Base-by-base conservation (phyloP, 1,140 invertebrate genomes). In the Neuroterus valhalla region DNA sequence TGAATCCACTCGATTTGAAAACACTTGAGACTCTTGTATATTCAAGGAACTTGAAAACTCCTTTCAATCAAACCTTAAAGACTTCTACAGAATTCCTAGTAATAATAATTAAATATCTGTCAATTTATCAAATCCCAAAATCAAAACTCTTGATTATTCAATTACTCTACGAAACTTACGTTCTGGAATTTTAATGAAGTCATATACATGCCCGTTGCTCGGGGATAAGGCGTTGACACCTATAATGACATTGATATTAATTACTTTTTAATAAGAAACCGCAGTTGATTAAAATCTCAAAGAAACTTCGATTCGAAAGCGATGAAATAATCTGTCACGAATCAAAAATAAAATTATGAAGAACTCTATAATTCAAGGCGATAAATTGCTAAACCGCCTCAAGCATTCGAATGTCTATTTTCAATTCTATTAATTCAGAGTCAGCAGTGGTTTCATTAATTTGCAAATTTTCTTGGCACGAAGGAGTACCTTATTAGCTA, bases 111-210 rank as follows among this genome's bases (percentile, higher is more conserved):
- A 62, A 38, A 62, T 38, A 31, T 1, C 55, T 62, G 55, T 12
- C 52, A 26, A 14, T 14, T 2, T 62, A 62, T 62, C 26, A n/a
- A 62, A 62, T 62, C 31, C n/a, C 23, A 62, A 62, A 0, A 15
- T 26, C 11, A 62, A 31, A 31, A 31, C 31, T n/a, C 15, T 5
- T 26, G 21, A 62, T 62, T 62, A 31, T 62, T n/a, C 15, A 31
- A 31, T 62, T 55, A 14, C 3, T 23, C 23, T 8, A 14, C 23
- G 31, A 62, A 23, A 62, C 26, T 62, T 23, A 15, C n/a, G 31
- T 62, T n/a, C 14, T 26, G 31, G 31, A 62, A 62, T 62, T 62
- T 38, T 62, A 62, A 62, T 62, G 12, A 62, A 14, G 12, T 31
- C 12, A 3, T 2, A 62, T 62, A 62, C n/a, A 62, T 62, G 15